Conservation (phyloP, 2,797 vertebrate species). For the Cyclura pinguis region DNA sequence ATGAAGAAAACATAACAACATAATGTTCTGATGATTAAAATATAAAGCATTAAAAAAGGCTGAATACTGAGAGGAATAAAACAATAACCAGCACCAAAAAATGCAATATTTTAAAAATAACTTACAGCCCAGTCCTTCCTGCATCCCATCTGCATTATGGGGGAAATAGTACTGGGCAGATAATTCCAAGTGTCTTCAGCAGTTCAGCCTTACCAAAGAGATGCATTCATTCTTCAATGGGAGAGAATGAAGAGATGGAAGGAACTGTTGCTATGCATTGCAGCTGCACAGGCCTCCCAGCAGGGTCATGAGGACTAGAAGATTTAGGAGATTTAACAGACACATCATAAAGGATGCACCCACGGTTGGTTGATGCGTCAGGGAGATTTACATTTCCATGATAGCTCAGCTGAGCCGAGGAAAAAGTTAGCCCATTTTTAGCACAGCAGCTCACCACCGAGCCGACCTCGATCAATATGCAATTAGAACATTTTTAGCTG, state of each 20-base stretch:
- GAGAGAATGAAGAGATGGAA: not conserved
- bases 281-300: not conserved
- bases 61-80: not conserved
- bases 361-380: rapidly evolving
- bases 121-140: no score
- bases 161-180: not conserved
- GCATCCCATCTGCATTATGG: not conserved
- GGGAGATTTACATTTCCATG: rapidly evolving
- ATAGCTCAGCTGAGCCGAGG: not conserved
- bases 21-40: not conserved
- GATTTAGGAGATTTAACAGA: not conserved
- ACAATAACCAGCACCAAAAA: not conserved
- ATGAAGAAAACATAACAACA: no score
- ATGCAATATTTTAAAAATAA: not conserved
- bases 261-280: no score
- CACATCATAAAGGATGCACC: not conserved
- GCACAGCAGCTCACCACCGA: not conserved
- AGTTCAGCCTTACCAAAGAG: not conserved
- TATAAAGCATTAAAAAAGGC: not conserved
- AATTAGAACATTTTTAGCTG: constrained; percentile 38
- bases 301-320: not conserved
- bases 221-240: not conserved
- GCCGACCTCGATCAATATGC: constrained; percentile 6
- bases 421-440: rapidly evolving
- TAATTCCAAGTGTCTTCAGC: not conserved